phyloP scores from a whole-genome alignment of 2,113 vertebrate genomes.

The Bos indicus region DNA sequence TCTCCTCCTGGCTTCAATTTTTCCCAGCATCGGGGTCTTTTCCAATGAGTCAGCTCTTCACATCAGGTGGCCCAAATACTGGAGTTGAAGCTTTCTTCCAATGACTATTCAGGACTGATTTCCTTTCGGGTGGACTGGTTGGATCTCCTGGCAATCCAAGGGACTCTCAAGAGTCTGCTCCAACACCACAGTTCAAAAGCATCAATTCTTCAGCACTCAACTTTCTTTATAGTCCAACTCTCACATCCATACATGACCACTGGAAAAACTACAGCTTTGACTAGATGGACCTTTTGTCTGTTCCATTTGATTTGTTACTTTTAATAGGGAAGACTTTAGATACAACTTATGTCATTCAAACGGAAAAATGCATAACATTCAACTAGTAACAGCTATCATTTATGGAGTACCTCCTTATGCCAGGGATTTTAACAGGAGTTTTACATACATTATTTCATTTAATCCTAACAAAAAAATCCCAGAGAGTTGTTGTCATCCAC shows the following conservation, averaged over 20 bases:
- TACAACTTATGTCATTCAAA: background rate
- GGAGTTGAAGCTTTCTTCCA: background rate
- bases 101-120: background rate
- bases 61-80: background rate
- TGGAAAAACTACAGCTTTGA: background rate
- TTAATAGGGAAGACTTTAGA: background rate
- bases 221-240: background rate
- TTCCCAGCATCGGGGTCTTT: background rate
- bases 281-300: background rate
- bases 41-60: background rate
- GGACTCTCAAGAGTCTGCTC: background rate
- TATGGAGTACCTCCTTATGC: background rate
- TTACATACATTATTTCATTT: background rate
- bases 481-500: background rate
- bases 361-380: background rate
- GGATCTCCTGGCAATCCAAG: background rate
- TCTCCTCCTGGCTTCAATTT: background rate
- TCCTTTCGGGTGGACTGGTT: background rate
- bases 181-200: background rate
- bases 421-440: background rate
- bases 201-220: background rate
- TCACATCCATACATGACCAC: background rate
- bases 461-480: conserved; percentile 10
- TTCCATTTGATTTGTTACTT: background rate
- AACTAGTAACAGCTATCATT: background rate